Conservation (phyloP, 35 echinoderm and acorn worm species). For the Hemicentrotus pulcherrimus region DNA sequence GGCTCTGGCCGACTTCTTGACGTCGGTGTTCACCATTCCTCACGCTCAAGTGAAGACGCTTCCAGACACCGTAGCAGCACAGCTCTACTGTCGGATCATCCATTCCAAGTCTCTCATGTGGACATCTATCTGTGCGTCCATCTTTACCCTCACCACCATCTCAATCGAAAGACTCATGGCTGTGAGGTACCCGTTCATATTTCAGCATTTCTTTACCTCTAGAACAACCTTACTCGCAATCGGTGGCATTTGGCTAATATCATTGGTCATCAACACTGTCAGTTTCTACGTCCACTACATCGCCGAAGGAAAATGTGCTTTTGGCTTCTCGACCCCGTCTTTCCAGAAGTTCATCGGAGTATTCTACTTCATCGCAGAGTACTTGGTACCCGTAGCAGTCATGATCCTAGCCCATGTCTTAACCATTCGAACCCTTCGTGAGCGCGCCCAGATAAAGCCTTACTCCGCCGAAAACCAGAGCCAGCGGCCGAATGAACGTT, state of each 20-base stretch:
- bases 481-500: not conserved
- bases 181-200: slow-evolving; percentile 48
- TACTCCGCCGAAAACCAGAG: not conserved
- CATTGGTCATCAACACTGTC: slow-evolving; percentile 61
- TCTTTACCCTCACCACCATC: slow-evolving; percentile 62
- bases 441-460: not conserved
- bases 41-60: too few relatives aligned
- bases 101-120: too few relatives aligned
- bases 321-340: too few relatives aligned
- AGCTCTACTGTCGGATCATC: too few relatives aligned
- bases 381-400: too few relatives aligned
- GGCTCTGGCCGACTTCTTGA: too few relatives aligned
- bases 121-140: slow-evolving; percentile 49
- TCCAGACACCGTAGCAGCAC: too few relatives aligned
- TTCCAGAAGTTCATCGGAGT: too few relatives aligned
- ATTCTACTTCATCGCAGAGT: too few relatives aligned
- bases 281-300: slow-evolving; percentile 51
- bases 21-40: too few relatives aligned
- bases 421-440: too few relatives aligned
- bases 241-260: slow-evolving; percentile 54
- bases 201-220: slow-evolving; percentile 48
- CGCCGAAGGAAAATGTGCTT: not conserved
- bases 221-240: slow-evolving; percentile 15
- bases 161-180: slow-evolving; percentile 67
- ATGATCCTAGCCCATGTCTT: too few relatives aligned